A percentile compares a stretch with the other conserved stretches of the same genome.
These are phyloP conservation scores for Lichenostomus cassidix DNA, from an alignment of 2,113 vertebrate genomes.

Conservation along the genomic window DNA sequence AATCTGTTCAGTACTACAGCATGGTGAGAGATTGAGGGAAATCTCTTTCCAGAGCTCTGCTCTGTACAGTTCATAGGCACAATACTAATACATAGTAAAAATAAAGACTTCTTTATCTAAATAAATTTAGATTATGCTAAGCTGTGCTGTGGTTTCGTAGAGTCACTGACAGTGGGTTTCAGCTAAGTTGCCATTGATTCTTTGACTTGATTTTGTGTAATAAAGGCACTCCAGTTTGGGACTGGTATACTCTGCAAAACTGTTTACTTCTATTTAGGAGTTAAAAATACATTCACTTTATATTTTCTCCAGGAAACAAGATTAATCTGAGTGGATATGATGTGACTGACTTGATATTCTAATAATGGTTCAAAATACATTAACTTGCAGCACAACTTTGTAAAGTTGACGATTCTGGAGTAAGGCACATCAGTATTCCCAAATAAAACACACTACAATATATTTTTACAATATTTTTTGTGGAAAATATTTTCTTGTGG, in stretches of 20 bases:
- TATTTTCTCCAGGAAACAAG: constrained; percentile 2
- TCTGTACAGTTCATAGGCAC: neutral
- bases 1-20: neutral
- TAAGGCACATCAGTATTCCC: neutral
- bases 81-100: neutral
- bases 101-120: neutral
- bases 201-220: neutral
- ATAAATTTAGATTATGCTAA: neutral
- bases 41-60: neutral
- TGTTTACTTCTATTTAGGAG: constrained; percentile 39
- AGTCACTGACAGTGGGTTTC: neutral
- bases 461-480: constrained; percentile 74
- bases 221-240: neutral
- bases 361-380: neutral
- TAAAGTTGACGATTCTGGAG: constrained; percentile 23
- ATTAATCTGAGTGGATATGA: neutral
- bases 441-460: constrained; percentile 36
- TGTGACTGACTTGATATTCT: neutral
- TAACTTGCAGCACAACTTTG: constrained; percentile 29
- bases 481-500: constrained; percentile 71
- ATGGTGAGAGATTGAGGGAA: neutral
- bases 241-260: neutral
- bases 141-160: neutral
- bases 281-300: neutral
- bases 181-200: neutral